Conservation (phyloP, 1,140 invertebrate species). For the Melitaea cinxia region DNA sequence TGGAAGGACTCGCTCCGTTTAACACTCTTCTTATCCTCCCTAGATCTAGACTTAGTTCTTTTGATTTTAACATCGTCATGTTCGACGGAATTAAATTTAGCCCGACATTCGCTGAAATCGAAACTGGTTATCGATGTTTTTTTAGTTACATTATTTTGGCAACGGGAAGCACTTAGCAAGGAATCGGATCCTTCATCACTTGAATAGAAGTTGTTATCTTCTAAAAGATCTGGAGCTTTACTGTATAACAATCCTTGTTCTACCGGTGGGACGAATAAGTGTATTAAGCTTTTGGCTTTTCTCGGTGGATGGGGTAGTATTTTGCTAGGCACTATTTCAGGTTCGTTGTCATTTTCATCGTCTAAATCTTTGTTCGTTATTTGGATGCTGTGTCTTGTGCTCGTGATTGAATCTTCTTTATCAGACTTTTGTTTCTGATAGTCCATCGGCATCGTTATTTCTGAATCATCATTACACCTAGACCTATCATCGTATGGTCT, state of each 20-base stretch:
- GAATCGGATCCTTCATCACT: constrained; percentile 87
- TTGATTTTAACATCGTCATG: constrained; percentile 75
- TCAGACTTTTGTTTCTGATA: constrained; percentile 65
- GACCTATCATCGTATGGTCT: constrained; percentile 73
- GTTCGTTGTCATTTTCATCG: constrained; percentile 71
- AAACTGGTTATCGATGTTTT: constrained; percentile 61
- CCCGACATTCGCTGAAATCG: constrained; percentile 77
- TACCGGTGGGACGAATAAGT: constrained; percentile 79
- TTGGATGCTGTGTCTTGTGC: constrained; percentile 77
- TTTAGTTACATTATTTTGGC: constrained; percentile 66
- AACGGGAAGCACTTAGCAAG: constrained; percentile 85
- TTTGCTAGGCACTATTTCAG: constrained; percentile 84
- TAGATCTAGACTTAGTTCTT: constrained; percentile 62
- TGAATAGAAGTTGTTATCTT: constrained; percentile 82
- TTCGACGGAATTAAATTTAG: constrained; percentile 78
- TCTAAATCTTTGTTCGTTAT: constrained; percentile 66
- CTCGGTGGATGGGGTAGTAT: constrained; percentile 85
- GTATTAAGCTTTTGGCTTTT: constrained; percentile 82
- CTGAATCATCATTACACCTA: constrained; percentile 67
- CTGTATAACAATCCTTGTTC: constrained; percentile 75
- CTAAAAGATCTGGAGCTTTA: constrained; percentile 84
- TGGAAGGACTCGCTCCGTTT: constrained; percentile 82
- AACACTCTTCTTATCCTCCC: constrained; percentile 67
- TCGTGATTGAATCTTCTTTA: constrained; percentile 79
- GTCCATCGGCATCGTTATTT: constrained; percentile 61